phyloP scores from a whole-genome alignment of 2,888 invertebrate species.

The Leptinotarsa tumamoca region DNA sequence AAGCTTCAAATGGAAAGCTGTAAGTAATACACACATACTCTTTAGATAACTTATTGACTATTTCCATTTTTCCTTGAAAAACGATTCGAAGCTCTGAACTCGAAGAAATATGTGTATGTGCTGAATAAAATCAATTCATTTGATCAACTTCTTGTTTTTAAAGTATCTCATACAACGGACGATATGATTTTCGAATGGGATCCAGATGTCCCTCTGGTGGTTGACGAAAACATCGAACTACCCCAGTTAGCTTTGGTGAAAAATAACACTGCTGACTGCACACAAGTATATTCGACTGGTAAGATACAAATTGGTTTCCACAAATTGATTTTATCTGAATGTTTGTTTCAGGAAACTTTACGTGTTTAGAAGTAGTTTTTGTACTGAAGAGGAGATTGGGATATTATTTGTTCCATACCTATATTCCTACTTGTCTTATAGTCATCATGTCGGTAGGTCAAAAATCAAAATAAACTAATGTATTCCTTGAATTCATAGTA shows the following conservation, averaged over 20 bases:
- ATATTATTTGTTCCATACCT: constrained; percentile 93
- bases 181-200: constrained; percentile 96
- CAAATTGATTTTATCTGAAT: background rate
- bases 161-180: constrained; percentile 94
- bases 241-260: constrained; percentile 88
- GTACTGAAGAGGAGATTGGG: constrained; percentile 89
- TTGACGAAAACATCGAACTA: constrained; percentile 89
- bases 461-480: background rate
- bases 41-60: no score
- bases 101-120: no score
- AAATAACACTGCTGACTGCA: constrained; percentile 91
- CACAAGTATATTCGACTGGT: constrained; percentile 93
- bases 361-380: constrained; percentile 91
- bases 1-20: constrained; percentile 95
- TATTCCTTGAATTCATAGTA: no score
- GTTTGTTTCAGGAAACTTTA: constrained; percentile 82
- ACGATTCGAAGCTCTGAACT: no score
- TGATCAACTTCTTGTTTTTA: constrained; percentile 45
- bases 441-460: constrained; percentile 91
- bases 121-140: no score
- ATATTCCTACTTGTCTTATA: constrained; percentile 93
- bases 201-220: constrained; percentile 88
- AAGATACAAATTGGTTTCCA: constrained; percentile 17
- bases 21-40: constrained; percentile 71
- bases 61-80: no score